Conservation (phyloP, 2,797 vertebrate species). For the Psittacula echo region DNA sequence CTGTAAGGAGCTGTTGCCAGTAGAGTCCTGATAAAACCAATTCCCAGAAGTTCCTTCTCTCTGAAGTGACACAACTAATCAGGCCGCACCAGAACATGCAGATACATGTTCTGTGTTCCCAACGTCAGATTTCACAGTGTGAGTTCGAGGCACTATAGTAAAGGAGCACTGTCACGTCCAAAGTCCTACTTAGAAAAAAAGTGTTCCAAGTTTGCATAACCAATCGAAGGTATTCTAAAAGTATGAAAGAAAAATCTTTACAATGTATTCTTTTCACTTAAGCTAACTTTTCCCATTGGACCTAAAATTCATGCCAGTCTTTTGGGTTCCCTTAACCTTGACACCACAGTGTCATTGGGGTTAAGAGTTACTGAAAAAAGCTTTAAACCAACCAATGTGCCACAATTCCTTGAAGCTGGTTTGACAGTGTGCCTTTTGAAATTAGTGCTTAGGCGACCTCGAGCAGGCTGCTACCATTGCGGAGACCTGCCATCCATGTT, state of each 20-base stretch:
- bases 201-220: background rate
- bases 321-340: background rate
- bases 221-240: background rate
- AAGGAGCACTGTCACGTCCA: background rate
- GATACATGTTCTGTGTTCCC: background rate
- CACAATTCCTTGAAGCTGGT: background rate
- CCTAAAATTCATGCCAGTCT: background rate
- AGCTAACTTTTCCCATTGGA: background rate
- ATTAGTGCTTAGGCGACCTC: background rate
- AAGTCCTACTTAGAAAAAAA: background rate
- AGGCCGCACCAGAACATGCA: background rate
- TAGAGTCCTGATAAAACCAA: slow-evolving; percentile 48
- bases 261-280: background rate
- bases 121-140: background rate
- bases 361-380: background rate
- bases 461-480: background rate
- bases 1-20: slow-evolving; percentile 70
- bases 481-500: background rate
- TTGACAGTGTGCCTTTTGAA: background rate
- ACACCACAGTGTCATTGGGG: background rate
- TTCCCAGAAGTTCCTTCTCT: slow-evolving; percentile 55
- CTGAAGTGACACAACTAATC: slow-evolving; percentile 20
- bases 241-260: background rate
- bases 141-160: background rate
- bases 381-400: background rate